Evolutionary conservation across 1,140 invertebrate species (phyloP).

Genomic region (Neotoxoptera formosana): DNA sequence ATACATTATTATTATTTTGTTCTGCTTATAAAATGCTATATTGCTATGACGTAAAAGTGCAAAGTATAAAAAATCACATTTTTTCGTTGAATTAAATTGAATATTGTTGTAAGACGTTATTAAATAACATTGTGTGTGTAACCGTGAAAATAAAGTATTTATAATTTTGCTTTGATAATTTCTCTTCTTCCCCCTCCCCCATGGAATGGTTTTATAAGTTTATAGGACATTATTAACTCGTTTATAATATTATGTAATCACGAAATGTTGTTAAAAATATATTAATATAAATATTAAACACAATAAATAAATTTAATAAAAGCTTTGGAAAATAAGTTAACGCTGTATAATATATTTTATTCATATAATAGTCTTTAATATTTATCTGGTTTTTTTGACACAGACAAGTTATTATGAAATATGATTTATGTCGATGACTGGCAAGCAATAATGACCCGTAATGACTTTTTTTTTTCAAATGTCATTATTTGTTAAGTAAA

Average conservation of each 20-base stretch:
- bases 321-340: not conserved
- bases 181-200: not conserved
- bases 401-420: not conserved
- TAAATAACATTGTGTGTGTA: not conserved
- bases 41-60: not conserved
- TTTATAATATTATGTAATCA: not conserved
- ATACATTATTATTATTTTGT: not conserved
- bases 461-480: not conserved
- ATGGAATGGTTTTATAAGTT: too few relatives aligned
- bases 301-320: not conserved
- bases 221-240: not conserved
- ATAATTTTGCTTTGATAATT: not conserved
- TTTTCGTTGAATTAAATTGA: not conserved
- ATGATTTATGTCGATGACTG: not conserved
- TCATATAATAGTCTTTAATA: not conserved
- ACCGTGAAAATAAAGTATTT: not conserved
- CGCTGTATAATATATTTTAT: not conserved
- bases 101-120: not conserved
- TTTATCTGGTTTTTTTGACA: not conserved
- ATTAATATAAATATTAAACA: not conserved
- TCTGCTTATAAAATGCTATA: not conserved
- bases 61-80: not conserved
- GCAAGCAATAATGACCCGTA: not conserved
- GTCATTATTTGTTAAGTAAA: constrained; percentile 33
- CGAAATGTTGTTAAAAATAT: not conserved